Evolutionary conservation across 2,888 invertebrate species (phyloP).

Genomic region (Terebella lapidaria): DNA sequence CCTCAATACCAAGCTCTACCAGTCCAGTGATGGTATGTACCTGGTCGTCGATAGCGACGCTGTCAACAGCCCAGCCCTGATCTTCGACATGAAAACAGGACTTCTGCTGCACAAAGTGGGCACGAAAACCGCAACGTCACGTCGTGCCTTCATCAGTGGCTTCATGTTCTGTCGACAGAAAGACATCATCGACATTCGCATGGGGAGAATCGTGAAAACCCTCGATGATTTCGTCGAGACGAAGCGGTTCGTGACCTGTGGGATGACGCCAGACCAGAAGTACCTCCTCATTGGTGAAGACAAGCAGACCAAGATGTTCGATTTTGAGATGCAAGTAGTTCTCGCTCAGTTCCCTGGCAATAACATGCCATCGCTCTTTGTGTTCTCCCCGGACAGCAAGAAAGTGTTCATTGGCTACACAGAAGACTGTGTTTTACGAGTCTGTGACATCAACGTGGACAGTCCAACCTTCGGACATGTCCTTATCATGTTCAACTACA

Average conservation of each 20-base stretch:
- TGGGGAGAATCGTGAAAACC: conserved; percentile 16
- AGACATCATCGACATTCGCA: conserved; percentile 23
- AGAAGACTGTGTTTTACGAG: conserved; percentile 28
- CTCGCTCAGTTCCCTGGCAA: conserved; percentile 20
- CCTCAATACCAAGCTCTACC: conserved; percentile 17
- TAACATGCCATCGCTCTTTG: conserved; percentile 25
- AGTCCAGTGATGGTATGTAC: conserved; percentile 22
- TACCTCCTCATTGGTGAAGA: conserved; percentile 26
- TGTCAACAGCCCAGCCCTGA: conserved; percentile 18
- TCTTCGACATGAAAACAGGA: conserved; percentile 25
- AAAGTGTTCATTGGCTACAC: conserved; percentile 29
- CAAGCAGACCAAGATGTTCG: conserved; percentile 19
- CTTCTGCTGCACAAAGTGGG: conserved; percentile 23
- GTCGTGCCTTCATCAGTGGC: conserved; percentile 19
- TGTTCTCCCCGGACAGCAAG: conserved; percentile 27
- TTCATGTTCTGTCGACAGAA: conserved; percentile 26
- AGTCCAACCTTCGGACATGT: conserved; percentile 15
- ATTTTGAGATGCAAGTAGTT: conserved; percentile 14
- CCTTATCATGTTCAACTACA: conserved; percentile 19
- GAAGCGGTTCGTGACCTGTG: conserved; percentile 22
- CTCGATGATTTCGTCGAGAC: conserved; percentile 23
- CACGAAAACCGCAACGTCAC: conserved; percentile 14
- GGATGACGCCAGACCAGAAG: conserved; percentile 23
- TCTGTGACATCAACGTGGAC: conserved; percentile 20
- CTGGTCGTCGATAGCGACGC: conserved; percentile 26